Evolutionary conservation across 2,797 vertebrate species (phyloP).

Genomic region (Rhabdomys pumilio): DNA sequence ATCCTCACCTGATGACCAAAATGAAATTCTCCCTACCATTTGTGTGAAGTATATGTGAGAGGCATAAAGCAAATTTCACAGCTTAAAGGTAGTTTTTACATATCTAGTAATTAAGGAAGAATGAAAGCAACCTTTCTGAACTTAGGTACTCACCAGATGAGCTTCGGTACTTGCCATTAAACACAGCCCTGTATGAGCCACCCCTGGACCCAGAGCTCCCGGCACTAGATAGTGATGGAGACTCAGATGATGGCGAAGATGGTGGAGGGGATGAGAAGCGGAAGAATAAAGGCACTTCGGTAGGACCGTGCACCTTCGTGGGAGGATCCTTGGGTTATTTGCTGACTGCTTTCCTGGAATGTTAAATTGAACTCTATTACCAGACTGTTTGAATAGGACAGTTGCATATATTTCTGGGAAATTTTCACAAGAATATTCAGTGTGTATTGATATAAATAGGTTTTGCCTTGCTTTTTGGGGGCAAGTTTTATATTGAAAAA

Average conservation of each 20-base stretch:
- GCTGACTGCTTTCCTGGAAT: not conserved
- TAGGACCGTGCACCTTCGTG: constrained; percentile 88
- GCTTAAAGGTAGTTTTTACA: not conserved
- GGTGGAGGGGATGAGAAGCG: constrained; percentile 93
- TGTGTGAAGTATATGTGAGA: not conserved
- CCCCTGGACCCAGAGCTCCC: constrained; percentile 98
- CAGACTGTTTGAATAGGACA: not conserved
- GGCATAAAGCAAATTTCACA: not conserved
- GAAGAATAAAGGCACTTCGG: constrained; percentile 95
- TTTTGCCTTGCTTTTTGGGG: not conserved
- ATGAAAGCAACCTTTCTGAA: not conserved
- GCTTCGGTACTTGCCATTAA: constrained; percentile 97
- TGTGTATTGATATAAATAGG: not conserved
- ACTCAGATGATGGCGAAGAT: constrained; percentile 97
- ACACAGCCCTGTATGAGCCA: constrained; percentile 98
- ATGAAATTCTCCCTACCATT: not conserved
- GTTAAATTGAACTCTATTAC: not conserved
- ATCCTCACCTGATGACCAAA: not conserved
- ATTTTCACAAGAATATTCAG: not conserved
- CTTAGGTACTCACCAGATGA: constrained; percentile 98
- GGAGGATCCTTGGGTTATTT: not conserved
- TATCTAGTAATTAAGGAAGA: not conserved
- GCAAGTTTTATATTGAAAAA: not conserved
- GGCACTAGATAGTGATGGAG: constrained; percentile 96
- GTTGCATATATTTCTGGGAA: not conserved